phyloP scores from a whole-genome alignment of 2,888 invertebrate species.

The Sthenelais limicola region DNA sequence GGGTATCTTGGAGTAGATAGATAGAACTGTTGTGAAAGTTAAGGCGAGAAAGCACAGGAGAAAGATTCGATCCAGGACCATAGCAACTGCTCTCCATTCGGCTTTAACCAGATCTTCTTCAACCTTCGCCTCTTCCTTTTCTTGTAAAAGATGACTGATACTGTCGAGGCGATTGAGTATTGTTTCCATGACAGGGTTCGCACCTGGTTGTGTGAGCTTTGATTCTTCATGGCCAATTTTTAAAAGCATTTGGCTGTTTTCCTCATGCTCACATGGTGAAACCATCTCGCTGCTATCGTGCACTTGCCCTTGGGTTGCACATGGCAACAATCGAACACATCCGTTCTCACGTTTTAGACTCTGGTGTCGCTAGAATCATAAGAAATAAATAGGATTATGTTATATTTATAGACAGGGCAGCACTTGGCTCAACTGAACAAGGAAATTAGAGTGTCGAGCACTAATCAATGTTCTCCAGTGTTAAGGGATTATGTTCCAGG shows the following conservation, averaged over 20 bases:
- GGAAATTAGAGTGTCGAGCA: too few relatives aligned
- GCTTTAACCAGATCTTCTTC: slow-evolving; percentile 7
- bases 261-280: neutral
- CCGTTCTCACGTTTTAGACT: slow-evolving; percentile 14
- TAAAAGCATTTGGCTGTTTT: slow-evolving; percentile 7
- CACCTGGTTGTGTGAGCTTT: slow-evolving; percentile 3
- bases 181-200: neutral
- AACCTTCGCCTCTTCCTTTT: neutral
- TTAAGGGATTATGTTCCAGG: too few relatives aligned
- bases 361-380: slow-evolving; percentile 16
- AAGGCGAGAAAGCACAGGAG: slow-evolving; percentile 38
- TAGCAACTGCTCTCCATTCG: slow-evolving; percentile 43
- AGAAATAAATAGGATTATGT: neutral
- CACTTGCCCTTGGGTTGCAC: slow-evolving; percentile 12
- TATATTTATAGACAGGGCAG: too few relatives aligned
- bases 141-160: neutral
- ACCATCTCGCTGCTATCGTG: slow-evolving; percentile 4
- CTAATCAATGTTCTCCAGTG: too few relatives aligned
- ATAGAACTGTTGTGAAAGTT: slow-evolving; percentile 16
- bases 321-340: slow-evolving; percentile 21
- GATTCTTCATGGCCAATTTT: slow-evolving; percentile 18
- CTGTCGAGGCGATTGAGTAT: slow-evolving; percentile 26
- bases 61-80: slow-evolving; percentile 39
- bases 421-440: too few relatives aligned
- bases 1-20: slow-evolving; percentile 34